Percentiles rank a stretch among this genome's conserved stretches.
Conservation (phyloP, 2,888 invertebrate genomes). For the Eilema sororculum region DNA sequence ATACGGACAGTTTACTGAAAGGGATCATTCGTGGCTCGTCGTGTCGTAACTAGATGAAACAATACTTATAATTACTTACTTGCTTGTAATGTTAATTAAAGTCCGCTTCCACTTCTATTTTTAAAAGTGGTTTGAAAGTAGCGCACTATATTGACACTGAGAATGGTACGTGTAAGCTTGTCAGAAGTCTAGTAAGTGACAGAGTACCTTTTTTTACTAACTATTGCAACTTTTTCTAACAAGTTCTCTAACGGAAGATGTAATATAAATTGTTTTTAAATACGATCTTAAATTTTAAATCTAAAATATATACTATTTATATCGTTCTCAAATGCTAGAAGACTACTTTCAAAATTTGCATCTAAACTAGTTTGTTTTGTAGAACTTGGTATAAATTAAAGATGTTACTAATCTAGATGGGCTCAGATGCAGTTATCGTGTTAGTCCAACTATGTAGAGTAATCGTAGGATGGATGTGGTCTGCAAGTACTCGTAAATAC, state of each 20-base stretch:
- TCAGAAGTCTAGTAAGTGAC: slow-evolving; percentile 4
- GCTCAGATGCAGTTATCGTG: slow-evolving; percentile 17
- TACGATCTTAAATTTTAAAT: neutral
- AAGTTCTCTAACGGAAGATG: neutral
- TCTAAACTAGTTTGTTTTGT: slow-evolving; percentile 25
- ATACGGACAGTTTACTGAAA: slow-evolving; percentile 39
- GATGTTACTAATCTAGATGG: slow-evolving; percentile 22
- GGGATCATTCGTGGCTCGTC: slow-evolving; percentile 21
- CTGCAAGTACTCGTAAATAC: slow-evolving; percentile 70
- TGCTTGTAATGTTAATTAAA: slow-evolving; percentile 21
- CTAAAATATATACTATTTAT: slow-evolving; percentile 3
- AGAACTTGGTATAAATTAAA: slow-evolving; percentile 11
- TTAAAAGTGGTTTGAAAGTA: slow-evolving; percentile 24
- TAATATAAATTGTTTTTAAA: slow-evolving; percentile 1
- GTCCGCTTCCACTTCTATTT: slow-evolving; percentile 6
- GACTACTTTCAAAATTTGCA: slow-evolving; percentile 22
- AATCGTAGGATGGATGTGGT: slow-evolving; percentile 62
- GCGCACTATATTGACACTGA: neutral
- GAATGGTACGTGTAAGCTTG: neutral
- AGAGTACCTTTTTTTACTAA: neutral
- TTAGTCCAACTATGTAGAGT: slow-evolving; percentile 50
- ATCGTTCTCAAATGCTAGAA: slow-evolving; percentile 3
- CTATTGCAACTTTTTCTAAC: neutral
- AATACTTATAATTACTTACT: slow-evolving; percentile 25
- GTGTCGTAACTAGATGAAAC: slow-evolving; percentile 20